A percentile compares a stretch with the other conserved stretches of the same genome.
phyloP scores from a whole-genome alignment of 2,888 invertebrate genomes.

The Caenorhabditis zanzibari region DNA sequence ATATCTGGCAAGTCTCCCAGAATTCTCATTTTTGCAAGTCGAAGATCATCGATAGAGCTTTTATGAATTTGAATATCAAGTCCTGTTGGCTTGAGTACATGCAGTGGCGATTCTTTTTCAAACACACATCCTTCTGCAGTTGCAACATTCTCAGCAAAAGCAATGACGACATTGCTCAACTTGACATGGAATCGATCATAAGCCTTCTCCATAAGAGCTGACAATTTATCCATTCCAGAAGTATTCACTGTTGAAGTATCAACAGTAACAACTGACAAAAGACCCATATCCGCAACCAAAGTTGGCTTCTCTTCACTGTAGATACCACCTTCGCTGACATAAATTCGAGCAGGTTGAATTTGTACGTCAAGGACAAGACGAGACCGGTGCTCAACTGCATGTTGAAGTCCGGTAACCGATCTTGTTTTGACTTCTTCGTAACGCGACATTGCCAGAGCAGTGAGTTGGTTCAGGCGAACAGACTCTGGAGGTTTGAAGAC shows the following conservation, averaged over 20 bases:
- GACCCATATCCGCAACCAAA: slow-evolving; percentile 91
- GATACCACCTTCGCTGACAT: slow-evolving; percentile 91
- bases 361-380: slow-evolving; percentile 90
- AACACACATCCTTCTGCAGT: slow-evolving; percentile 86
- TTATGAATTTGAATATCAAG: slow-evolving; percentile 89
- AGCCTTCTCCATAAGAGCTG: slow-evolving; percentile 88
- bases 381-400: slow-evolving; percentile 92
- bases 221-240: slow-evolving; percentile 86
- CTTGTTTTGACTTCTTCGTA: slow-evolving; percentile 91
- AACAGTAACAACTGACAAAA: slow-evolving; percentile 79
- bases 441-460: slow-evolving; percentile 91
- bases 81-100: slow-evolving; percentile 85
- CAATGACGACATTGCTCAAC: slow-evolving; percentile 89
- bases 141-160: slow-evolving; percentile 83
- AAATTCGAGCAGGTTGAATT: slow-evolving; percentile 91
- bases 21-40: slow-evolving; percentile 92
- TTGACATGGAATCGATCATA: slow-evolving; percentile 93
- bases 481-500: slow-evolving; percentile 90
- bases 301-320: slow-evolving; percentile 89
- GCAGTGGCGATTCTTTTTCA: slow-evolving; percentile 88
- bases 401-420: slow-evolving; percentile 94
- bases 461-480: slow-evolving; percentile 91
- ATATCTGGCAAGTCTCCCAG: slow-evolving; percentile 86
- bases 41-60: slow-evolving; percentile 93
- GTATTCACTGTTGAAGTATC: slow-evolving; percentile 61